phyloP scores from a whole-genome alignment of 2,113 vertebrate genomes.

The Halichoerus grypus region DNA sequence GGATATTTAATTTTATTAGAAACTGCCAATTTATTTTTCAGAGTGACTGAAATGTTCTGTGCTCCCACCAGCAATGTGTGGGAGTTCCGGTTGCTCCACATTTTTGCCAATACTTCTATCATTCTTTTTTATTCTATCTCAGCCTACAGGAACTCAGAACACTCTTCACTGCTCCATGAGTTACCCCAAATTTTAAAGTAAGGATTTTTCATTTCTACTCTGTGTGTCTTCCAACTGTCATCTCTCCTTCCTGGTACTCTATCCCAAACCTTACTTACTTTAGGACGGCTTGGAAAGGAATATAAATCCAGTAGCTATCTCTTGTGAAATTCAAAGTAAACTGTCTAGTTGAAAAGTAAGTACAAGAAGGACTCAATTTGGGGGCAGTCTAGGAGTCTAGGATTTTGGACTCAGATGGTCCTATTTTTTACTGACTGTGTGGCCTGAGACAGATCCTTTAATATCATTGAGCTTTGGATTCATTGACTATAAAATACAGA shows the following conservation, averaged over 20 bases:
- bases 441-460: neutral
- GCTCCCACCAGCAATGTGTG: neutral
- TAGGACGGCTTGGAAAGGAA: neutral
- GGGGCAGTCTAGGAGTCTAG: neutral
- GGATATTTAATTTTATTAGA: neutral
- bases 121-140: neutral
- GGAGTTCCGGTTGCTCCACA: neutral
- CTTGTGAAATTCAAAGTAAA: neutral
- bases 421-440: neutral
- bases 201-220: neutral
- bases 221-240: neutral
- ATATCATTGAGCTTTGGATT: neutral
- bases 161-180: neutral
- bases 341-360: neutral
- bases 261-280: neutral
- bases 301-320: neutral
- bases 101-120: neutral
- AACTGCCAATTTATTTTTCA: neutral
- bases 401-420: neutral
- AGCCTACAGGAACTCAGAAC: neutral
- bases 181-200: neutral
- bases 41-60: neutral
- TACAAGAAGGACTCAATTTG: neutral
- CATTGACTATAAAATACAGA: neutral
- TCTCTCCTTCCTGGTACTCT: neutral